Evolutionary conservation across 2,113 vertebrate species (phyloP), one percentile per base, ranked within the genome.

Genomic region (Entelurus aequoreus): DNA sequence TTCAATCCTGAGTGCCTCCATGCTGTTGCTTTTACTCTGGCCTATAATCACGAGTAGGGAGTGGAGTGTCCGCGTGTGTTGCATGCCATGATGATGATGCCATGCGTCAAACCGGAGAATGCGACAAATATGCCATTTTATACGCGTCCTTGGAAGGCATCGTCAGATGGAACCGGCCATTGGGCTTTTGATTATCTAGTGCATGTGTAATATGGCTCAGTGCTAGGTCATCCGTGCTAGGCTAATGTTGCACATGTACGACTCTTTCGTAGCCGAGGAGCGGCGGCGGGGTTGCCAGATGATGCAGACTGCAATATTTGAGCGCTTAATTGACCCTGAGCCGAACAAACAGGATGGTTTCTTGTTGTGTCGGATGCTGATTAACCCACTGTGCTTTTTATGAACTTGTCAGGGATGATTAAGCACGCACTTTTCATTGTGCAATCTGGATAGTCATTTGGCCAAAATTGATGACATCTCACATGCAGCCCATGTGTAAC

Each of bases 61-160:
- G 69, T 57, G 4, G 62, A 50, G 62, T 54, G 51, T 8, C 8
- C 44, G 6, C 61, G 60, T n/a, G 28, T 61, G 28, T 40, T 62
- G n/a, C 49, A 72, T 49, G 66, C 75, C 62, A 11, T 12, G 28
- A 38, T 13, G 55, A 69, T 51, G 55, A 65, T 62, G 49, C 9
- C 65, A 66, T 74, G 52, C 71, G 37, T 62, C 5, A 52, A 51
- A 40, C 50, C 74, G 80, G 56, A 62, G 59, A 83, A 46, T 42
- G 60, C 56, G 6, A 56, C 46, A 37, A 66, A 61, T 50, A 46
- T 58, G 13, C 35, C 46, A 11, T 68, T 28, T 51, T 54, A 9
- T 28, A 35, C 52, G 6, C 50, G 5, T 76, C 48, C 60, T 50
- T 58, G 21, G 56, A 74, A 5, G 55, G 60, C 35, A 47, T 58